Base-by-base conservation (phyloP, 1,140 invertebrate species). In the Cepaea nemoralis region DNA sequence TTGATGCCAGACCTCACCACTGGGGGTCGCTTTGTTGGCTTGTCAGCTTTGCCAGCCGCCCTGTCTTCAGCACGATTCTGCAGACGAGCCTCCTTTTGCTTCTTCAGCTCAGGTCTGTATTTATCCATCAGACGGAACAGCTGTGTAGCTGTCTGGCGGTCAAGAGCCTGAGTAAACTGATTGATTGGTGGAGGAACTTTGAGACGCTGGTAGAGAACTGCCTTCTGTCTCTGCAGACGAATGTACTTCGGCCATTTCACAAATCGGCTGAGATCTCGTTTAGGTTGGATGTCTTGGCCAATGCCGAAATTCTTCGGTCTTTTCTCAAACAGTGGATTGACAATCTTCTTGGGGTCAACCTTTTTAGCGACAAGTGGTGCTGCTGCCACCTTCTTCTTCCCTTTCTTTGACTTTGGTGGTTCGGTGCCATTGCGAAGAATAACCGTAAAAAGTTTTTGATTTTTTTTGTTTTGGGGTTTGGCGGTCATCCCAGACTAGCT, bases 241-340 rank as follows among this genome's bases (percentile, higher is more conserved):
- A 99, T 97, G 92, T 99, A 99, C 92, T 98, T 98, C 74, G 99
- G 99, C 98, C 98, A 99, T 95, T 95, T 95, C 5, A 99, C 98
- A 92, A 99, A 99, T 83, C 98, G 94, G 85, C 97, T 99, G 70
- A 99, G 93, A 93, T 99, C 98, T 88, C 97, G 94, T 82, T 96
- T 97, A 59, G 98, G 98, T 92, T 99, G 98, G 87, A 99, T 97
- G 92, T 99, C 97, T 91, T 99, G 97, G 98, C 98, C 99, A 91
- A 99, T 99, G 87, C 97, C 97, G 93, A 99, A 99, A 92, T 99
- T 99, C 86, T 97, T 96, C 33, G 97, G 94, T 85, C 97, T 94
- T 92, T 99, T 99, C 92, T 99, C 98, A 92, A 99, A 99, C 37
- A 99, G 94, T 79, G 98, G 98, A 91, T 99, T 99, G 0, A 96